Conservation (phyloP, 92 coral and sea anemone species). For the Virgularia gustaviana region DNA sequence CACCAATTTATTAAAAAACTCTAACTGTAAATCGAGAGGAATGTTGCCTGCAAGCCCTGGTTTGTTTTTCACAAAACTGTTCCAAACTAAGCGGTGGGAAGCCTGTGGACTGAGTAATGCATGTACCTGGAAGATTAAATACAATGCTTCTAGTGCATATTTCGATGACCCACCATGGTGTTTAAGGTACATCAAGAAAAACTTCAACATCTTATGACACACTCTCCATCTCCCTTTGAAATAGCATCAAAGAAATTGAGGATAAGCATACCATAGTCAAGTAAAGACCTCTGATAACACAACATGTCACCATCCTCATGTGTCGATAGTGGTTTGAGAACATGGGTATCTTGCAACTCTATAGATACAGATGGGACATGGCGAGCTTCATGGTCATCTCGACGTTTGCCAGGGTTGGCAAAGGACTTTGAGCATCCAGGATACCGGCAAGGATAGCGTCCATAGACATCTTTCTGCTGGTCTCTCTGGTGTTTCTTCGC, state of each 20-base stretch:
- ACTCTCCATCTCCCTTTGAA: conserved; percentile 52
- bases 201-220: conserved; percentile 57
- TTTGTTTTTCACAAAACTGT: conserved; percentile 29
- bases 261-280: not conserved
- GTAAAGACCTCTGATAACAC: not conserved
- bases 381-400: too few relatives aligned
- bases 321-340: too few relatives aligned
- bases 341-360: too few relatives aligned
- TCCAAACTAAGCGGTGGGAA: conserved; percentile 53
- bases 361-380: conserved; percentile 50
- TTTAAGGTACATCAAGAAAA: conserved; percentile 55
- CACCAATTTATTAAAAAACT: not conserved
- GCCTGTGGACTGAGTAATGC: conserved; percentile 59
- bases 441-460: too few relatives aligned
- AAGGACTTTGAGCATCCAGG: too few relatives aligned
- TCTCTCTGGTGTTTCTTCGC: conserved; percentile 26
- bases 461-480: conserved; percentile 53
- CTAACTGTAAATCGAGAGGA: conserved; percentile 28
- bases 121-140: conserved; percentile 62
- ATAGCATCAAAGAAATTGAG: conserved; percentile 42
- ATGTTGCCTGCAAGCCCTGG: conserved; percentile 30
- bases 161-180: conserved; percentile 55
- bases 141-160: conserved; percentile 62
- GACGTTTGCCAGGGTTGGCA: too few relatives aligned
- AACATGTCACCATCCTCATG: too few relatives aligned